Conservation (phyloP, 2,797 vertebrate species). For the Onychomys leucogaster region DNA sequence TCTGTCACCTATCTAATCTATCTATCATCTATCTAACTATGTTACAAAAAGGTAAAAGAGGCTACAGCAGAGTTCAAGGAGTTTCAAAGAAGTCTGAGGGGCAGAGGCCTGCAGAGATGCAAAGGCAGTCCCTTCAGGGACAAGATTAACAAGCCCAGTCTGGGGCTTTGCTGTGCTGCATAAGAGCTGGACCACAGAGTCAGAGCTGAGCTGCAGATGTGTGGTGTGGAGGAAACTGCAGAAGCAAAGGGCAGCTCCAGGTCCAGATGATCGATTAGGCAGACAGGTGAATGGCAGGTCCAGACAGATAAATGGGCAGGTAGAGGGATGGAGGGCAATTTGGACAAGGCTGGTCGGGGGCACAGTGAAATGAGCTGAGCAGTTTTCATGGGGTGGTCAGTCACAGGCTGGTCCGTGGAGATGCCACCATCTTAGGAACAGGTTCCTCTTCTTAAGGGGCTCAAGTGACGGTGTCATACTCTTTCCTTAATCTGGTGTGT, state of each 20-base stretch:
- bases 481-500: neutral
- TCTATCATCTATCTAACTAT: neutral
- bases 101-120: neutral
- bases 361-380: neutral
- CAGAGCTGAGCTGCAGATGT: neutral
- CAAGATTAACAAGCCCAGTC: neutral
- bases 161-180: neutral
- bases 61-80: neutral
- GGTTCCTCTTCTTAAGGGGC: neutral
- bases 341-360: neutral
- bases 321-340: neutral
- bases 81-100: neutral
- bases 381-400: neutral
- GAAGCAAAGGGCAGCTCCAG: neutral
- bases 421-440: neutral
- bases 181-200: neutral
- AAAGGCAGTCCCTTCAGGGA: neutral
- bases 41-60: neutral
- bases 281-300: neutral
- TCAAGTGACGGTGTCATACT: neutral
- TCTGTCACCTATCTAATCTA: neutral
- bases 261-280: neutral
- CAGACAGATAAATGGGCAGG: no score
- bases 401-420: neutral
- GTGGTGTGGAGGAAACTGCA: neutral